Conservation (phyloP, 2,888 invertebrate species). For the Rhyacophila evoluta region DNA sequence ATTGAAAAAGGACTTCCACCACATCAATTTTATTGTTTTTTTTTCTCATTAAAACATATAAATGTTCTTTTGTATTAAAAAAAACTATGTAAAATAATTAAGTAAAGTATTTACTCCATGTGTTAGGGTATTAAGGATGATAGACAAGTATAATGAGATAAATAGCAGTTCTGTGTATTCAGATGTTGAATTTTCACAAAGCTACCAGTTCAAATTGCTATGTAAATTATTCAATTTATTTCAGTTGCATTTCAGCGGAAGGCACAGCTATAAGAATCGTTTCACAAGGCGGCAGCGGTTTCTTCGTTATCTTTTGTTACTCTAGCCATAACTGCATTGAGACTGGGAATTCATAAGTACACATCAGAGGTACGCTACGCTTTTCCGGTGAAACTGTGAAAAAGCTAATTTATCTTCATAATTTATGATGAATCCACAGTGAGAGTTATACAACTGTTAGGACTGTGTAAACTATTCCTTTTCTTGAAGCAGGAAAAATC, state of each 20-base stretch:
- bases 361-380: background rate
- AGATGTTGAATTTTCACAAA: constrained; percentile 35
- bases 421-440: constrained; percentile 51
- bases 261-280: constrained; percentile 31
- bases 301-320: constrained; percentile 48
- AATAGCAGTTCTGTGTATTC: background rate
- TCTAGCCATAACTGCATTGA: constrained; percentile 35
- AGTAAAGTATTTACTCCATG: too few species aligned
- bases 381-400: constrained; percentile 28
- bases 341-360: constrained; percentile 28
- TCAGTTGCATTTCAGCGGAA: constrained; percentile 40
- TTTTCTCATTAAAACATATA: too few species aligned
- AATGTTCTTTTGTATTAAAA: too few species aligned
- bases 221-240: constrained; percentile 52
- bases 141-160: too few species aligned
- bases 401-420: constrained; percentile 51
- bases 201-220: constrained; percentile 40
- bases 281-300: constrained; percentile 26
- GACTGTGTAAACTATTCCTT: constrained; percentile 5
- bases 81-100: too few species aligned
- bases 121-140: too few species aligned
- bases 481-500: background rate
- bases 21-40: too few species aligned
- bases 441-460: constrained; percentile 15
- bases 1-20: too few species aligned